Evolutionary conservation across 1,140 invertebrate genomes (phyloP), one percentile per base, ranked within the genome.

Genomic region (Ceratoteleas bidentatus): DNA sequence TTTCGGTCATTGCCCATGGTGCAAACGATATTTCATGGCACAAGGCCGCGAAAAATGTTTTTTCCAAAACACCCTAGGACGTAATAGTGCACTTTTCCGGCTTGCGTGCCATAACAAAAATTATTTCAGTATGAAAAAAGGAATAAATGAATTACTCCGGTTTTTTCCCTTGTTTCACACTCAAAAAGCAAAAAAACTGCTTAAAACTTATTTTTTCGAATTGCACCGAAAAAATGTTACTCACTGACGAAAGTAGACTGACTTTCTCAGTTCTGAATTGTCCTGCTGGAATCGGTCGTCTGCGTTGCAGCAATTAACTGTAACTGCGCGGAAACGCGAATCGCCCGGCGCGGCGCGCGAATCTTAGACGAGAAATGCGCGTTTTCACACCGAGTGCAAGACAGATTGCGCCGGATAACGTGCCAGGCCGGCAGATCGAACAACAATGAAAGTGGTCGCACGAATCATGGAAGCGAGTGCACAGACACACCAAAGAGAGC

Each of bases 371-470:
- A 77, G 80, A 78, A 83, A 74, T 75, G 58, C 64, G 62, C 24
- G 64, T 76, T 79, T 79, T 79, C 81, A 77, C 70, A 80, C 58
- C 57, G 76, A 70, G 57, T 68, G 64, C 58, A 74, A 68, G 57
- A 58, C 52, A 78, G 72, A 83, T 83, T 56, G 54, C 61, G 36
- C 47, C 24, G 56, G 54, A 75, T 65, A 70, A 74, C 79, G 85
- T 85, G 80, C 66, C 68, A 83, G 76, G 62, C 64, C 83, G 85
- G 84, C 70, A 83, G 87, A 87, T 86, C 85, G 83, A 87, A 87
- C 83, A 89, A 90, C 88, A 90, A 90, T 90, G 89, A 91, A 91
- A 91, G 89, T 90, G 87, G 85, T 85, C 84, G 84, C 80, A 77
- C 79, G 78, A 83, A 58, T 68, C 78, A 69, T 76, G 81, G 56